Base-by-base conservation (phyloP, 1,140 invertebrate genomes). In the Drosophila chauvacae region DNA sequence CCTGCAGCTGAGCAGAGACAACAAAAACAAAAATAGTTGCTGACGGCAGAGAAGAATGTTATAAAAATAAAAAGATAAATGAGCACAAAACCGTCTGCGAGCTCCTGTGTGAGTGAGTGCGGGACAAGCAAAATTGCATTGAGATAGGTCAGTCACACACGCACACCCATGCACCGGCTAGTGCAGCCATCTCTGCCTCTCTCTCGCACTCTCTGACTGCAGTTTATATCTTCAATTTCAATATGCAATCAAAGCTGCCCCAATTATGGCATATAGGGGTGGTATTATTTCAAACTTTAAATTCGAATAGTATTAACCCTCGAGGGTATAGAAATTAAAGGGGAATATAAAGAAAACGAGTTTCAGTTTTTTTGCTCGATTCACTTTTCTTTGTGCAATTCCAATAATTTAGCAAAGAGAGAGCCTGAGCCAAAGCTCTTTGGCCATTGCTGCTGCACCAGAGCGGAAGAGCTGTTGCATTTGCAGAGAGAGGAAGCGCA, bases 141-240 rank as follows among this genome's bases (percentile, higher is more conserved):
- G 90, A 91, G 90, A 90, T 91, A 91, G 90, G 90, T 91, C 90
- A 91, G 90, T 91, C 90, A 91, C 90, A 91, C 72, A 90, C 62
- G 44, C 70, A 48, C 70, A 80, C 45, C 81, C 39, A 70, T 68
- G 39, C 80, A 69, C 77, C 13, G 6, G 13, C 26, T 60, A 64
- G 75, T 62, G 71, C 50, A 72, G 68, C 77, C 80, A 50, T 70
- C 63, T 82, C 75, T 71, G 50, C 28, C 33, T 37, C 51, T 33
- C 50, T 33, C 30, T 16, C 2, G 3, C 18, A 37, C 35, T 23
- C 53, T 23, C 53, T 55, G 35, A 11, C n/a, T 59, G 75, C 69
- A 80, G 71, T 39, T 57, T 55, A 70, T 55, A 75, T 83, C 82
- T 86, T 65, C 45, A 47, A 55, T 44, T 58, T 48, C 2, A 48